Evolutionary conservation across 2,888 invertebrate genomes (phyloP).

Genomic region (Bhutanitis thaidina): DNA sequence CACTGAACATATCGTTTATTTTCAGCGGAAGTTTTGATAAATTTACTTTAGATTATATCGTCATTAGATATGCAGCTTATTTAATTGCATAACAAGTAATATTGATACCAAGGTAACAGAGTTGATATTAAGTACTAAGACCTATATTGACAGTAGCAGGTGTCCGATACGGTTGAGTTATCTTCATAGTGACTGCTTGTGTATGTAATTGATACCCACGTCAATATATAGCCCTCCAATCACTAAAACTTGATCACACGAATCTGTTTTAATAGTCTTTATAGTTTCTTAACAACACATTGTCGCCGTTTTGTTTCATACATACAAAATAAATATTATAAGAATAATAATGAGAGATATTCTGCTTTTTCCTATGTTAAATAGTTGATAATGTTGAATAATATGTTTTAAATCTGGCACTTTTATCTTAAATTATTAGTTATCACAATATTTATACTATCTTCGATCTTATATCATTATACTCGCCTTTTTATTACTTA

Average conservation of each 20-base stretch:
- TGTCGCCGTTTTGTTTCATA: too few relatives aligned
- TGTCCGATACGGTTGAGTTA: constrained; percentile 16
- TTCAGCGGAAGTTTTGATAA: background rate
- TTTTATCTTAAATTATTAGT: constrained; percentile 54
- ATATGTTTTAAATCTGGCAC: constrained; percentile 55
- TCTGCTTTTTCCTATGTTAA: background rate
- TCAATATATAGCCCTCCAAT: constrained; percentile 16
- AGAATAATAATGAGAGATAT: too few relatives aligned
- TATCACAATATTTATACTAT: constrained; percentile 44
- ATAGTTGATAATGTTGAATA: background rate
- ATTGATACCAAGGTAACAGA: constrained; percentile 13
- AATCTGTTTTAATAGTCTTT: background rate
- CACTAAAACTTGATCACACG: constrained; percentile 16
- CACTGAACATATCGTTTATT: background rate
- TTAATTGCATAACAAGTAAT: constrained; percentile 11
- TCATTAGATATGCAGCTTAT: background rate
- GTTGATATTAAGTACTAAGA: background rate
- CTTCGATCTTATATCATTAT: constrained; percentile 2
- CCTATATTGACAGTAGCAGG: constrained; percentile 3
- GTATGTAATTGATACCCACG: constrained; percentile 17
- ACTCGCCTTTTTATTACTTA: background rate
- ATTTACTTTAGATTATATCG: background rate
- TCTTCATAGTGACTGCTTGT: constrained; percentile 12
- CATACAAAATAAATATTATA: too few relatives aligned
- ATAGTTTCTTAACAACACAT: too few relatives aligned